phyloP scores from a whole-genome alignment of 2,888 invertebrate species.

The Drosophila merina region DNA sequence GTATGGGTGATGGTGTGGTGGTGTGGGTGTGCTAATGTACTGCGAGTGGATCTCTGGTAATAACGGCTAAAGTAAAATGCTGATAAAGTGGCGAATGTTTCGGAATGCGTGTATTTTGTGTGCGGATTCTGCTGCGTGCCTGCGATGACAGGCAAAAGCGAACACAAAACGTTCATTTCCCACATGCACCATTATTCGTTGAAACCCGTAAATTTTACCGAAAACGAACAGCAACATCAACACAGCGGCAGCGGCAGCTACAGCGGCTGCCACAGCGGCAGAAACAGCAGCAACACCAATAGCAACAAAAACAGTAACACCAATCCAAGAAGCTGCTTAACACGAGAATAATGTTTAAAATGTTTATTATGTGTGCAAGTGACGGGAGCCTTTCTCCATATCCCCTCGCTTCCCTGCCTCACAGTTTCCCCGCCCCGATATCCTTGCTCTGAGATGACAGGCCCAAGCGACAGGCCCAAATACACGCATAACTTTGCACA shows the following conservation, averaged over 20 bases:
- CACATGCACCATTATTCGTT: constrained; percentile 79
- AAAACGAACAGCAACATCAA: constrained; percentile 59
- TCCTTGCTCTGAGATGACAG: constrained; percentile 27
- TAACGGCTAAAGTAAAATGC: constrained; percentile 76
- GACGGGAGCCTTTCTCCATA: constrained; percentile 55
- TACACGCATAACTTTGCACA: constrained; percentile 34
- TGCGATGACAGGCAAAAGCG: constrained; percentile 78
- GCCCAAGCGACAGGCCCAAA: constrained; percentile 31
- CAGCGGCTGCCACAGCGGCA: constrained; percentile 1
- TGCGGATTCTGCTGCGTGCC: constrained; percentile 49
- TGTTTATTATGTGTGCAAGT: constrained; percentile 79
- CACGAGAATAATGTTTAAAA: constrained; percentile 79
- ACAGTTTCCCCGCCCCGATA: constrained; percentile 9
- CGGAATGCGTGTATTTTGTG: constrained; percentile 42
- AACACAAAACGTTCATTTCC: constrained; percentile 80
- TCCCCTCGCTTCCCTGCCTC: not conserved
- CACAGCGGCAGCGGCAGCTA: constrained; percentile 32
- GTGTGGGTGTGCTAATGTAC: constrained; percentile 56
- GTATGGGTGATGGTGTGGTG: constrained; percentile 3
- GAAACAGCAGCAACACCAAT: constrained; percentile 22
- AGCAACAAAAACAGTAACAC: constrained; percentile 28
- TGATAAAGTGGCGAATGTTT: constrained; percentile 75
- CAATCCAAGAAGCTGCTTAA: constrained; percentile 74
- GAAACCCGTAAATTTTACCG: constrained; percentile 75
- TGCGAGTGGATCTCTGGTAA: constrained; percentile 66